phyloP scores from a whole-genome alignment of 2,888 invertebrate species.

The Lamellibrachia satsuma region DNA sequence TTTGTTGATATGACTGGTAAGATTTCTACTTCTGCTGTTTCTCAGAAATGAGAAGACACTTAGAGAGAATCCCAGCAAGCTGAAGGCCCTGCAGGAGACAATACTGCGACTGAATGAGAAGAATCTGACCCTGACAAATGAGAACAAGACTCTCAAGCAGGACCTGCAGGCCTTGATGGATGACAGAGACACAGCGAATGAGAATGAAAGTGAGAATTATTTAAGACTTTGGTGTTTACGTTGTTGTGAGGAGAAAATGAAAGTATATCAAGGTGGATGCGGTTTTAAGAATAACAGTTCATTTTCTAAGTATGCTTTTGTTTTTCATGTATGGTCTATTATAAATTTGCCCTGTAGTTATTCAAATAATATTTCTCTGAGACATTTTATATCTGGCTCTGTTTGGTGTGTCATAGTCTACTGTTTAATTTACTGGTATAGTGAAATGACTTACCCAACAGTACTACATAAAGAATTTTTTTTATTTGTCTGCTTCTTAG shows the following conservation, averaged over 20 bases:
- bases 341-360: no score
- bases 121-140: conserved; percentile 56
- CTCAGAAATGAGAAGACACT: background rate
- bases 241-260: background rate
- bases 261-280: background rate
- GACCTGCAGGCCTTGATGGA: conserved; percentile 58
- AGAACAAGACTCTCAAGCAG: conserved; percentile 60
- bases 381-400: no score
- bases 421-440: no score
- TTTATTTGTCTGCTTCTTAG: no score
- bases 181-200: conserved; percentile 39
- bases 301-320: no score
- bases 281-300: background rate
- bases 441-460: no score
- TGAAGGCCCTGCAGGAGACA: conserved; percentile 61
- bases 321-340: no score
- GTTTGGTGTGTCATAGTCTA: no score
- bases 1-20: no score
- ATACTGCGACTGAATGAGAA: conserved; percentile 57
- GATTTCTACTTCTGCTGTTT: no score
- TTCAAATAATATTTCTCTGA: no score
- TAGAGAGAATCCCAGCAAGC: conserved; percentile 49
- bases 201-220: conserved; percentile 26
- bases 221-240: background rate
- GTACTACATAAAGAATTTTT: no score